A percentile compares a stretch with the other conserved stretches of the same genome.
Conservation (phyloP, 2,888 invertebrate genomes). For the Clusia tigrina region DNA sequence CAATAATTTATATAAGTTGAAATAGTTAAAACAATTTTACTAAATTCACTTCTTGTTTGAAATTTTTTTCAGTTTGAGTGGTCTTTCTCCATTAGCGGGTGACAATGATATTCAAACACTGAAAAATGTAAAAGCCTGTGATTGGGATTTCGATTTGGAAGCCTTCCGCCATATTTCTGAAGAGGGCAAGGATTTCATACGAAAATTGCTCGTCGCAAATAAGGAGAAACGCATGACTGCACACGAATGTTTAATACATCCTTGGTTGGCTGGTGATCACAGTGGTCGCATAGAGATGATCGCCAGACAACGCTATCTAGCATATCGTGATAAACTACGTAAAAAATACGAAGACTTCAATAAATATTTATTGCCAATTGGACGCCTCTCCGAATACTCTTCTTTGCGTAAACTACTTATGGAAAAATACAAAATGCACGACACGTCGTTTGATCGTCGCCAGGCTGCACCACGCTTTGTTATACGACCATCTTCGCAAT, state of each 20-base stretch:
- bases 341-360: slow-evolving; percentile 82
- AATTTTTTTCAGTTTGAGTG: slow-evolving; percentile 77
- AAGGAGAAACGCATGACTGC: slow-evolving; percentile 99
- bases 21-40: no score
- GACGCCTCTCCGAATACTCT: slow-evolving; percentile 96
- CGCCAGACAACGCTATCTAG: slow-evolving; percentile 83
- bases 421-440: slow-evolving; percentile 96
- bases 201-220: slow-evolving; percentile 86
- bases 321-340: slow-evolving; percentile 86
- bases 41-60: no score
- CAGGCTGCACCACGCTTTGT: slow-evolving; percentile 99
- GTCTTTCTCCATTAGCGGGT: slow-evolving; percentile 98
- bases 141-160: slow-evolving; percentile 99
- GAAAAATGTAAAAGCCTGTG: slow-evolving; percentile 97
- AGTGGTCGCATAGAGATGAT: slow-evolving; percentile 79
- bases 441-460: slow-evolving; percentile 93
- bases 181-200: slow-evolving; percentile 98
- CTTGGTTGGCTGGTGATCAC: slow-evolving; percentile 93
- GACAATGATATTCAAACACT: slow-evolving; percentile 98
- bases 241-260: slow-evolving; percentile 94
- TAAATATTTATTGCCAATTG: slow-evolving; percentile 91
- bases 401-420: slow-evolving; percentile 93
- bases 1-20: no score
- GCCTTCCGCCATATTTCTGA: slow-evolving; percentile 94
- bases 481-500: slow-evolving; percentile 93